Evolutionary conservation across 2,797 vertebrate genomes (phyloP), one percentile per base, ranked within the genome.

Genomic region (Telmatherina bonti): DNA sequence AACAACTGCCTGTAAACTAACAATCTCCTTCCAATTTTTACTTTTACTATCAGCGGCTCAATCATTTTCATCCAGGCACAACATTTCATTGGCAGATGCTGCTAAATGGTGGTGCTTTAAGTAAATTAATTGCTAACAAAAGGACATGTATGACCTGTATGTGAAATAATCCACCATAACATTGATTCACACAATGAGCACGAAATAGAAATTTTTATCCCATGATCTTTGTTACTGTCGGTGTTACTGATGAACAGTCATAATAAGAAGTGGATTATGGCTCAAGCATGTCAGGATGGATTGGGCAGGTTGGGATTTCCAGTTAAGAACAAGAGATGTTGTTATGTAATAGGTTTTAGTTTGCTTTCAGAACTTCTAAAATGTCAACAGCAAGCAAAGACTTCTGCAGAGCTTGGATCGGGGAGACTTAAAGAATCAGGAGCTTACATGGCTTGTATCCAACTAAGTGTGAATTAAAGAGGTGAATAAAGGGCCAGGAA

Each of bases 201-300:
- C 4, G 22, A 24, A 51, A 51, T 24, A 9, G 13, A 4, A 4
- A 7, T n/a, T 13, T 2, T 51, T 10, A 11, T 49, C 4, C 22
- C 22, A 24, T 24, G 24, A 10, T 22, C n/a, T 49, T 49, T 49
- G 47, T 24, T 49, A 13, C 47, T 51, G 11, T 22, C 2, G 4
- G 47, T 51, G 47, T 51, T 26, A 24, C 47, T 51, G 47, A 51
- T 51, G 47, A 51, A 5, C 47, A 49, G 47, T 51, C 47, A 51
- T 51, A 26, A 51, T 12, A 13, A 12, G 22, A 22, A 49, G 11
- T 49, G 22, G n/a, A 51, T 26, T 51, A 24, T 24, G 24, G n/a
- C 22, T 51, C 22, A 51, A 51, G 22, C 47, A 26, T 13, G 47
- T 26, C 12, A 1, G 12, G 12, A 26, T 26, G n/a, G 47, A 51